phyloP scores from a whole-genome alignment of 30 jellyfish, hydroid and myxozoan species.

The Pseudorhiza aurosa region DNA sequence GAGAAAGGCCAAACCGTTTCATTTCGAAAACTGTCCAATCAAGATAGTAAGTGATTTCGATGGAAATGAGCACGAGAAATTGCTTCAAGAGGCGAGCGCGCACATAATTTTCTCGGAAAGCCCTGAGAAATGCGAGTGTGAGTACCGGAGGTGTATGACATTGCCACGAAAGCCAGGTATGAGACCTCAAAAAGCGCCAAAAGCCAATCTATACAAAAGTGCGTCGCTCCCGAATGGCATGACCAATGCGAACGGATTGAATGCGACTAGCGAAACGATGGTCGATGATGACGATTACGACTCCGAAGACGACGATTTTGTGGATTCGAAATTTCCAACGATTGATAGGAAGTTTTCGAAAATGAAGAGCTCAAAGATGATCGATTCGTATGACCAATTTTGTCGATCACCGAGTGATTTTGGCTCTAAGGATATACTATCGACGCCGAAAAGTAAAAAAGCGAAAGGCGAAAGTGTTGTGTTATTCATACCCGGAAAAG shows the following conservation, averaged over 20 bases:
- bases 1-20: constrained; percentile 57
- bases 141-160: constrained; percentile 66
- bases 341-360: constrained; percentile 66
- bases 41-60: constrained; percentile 45
- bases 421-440: constrained; percentile 69
- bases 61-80: constrained; percentile 24
- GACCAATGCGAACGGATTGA: constrained; percentile 30
- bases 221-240: constrained; percentile 77
- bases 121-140: constrained; percentile 56
- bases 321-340: constrained; percentile 70
- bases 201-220: constrained; percentile 74
- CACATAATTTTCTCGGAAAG: constrained; percentile 70
- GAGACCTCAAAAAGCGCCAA: constrained; percentile 46
- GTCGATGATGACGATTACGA: constrained; percentile 91
- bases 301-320: constrained; percentile 85
- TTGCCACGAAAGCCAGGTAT: constrained; percentile 74
- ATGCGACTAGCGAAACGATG: constrained; percentile 65
- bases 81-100: constrained; percentile 59
- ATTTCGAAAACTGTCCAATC: constrained; percentile 76
- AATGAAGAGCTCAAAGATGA: constrained; percentile 84
- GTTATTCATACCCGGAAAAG: constrained; percentile 53
- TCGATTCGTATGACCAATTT: constrained; percentile 96
- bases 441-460: constrained; percentile 21
- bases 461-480: constrained; percentile 33
- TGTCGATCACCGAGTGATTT: constrained; percentile 87